phyloP scores from a whole-genome alignment of 2,888 invertebrate species.

The Drosophila prolongata region DNA sequence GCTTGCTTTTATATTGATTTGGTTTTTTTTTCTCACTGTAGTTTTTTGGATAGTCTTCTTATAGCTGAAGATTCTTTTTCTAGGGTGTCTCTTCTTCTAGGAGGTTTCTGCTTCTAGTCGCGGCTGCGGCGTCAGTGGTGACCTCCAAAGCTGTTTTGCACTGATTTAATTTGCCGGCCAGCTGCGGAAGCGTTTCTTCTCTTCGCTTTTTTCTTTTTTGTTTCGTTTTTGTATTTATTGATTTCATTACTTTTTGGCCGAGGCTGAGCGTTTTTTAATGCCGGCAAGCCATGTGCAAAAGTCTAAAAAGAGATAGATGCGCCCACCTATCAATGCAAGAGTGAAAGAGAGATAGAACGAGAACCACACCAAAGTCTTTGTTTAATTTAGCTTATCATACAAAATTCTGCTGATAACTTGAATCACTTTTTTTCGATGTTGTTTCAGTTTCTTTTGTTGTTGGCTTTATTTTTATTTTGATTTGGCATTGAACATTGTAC shows the following conservation, averaged over 20 bases:
- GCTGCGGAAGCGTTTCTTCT: slow-evolving; percentile 42
- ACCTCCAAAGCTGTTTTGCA: slow-evolving; percentile 60
- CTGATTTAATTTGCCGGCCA: slow-evolving; percentile 58
- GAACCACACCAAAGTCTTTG: slow-evolving; percentile 54
- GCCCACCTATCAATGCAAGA: not conserved
- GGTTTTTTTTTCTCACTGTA: not conserved
- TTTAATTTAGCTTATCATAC: slow-evolving; percentile 68
- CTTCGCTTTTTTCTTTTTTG: slow-evolving; percentile 4
- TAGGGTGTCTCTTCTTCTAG: slow-evolving; percentile 13
- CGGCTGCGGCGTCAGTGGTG: slow-evolving; percentile 64
- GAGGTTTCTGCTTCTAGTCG: slow-evolving; percentile 29
- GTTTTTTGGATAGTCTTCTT: slow-evolving; percentile 13
- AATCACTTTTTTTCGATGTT: slow-evolving; percentile 47
- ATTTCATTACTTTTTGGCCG: slow-evolving; percentile 52
- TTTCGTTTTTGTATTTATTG: slow-evolving; percentile 27
- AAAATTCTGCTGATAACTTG: slow-evolving; percentile 65
- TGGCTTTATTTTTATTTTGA: slow-evolving; percentile 50
- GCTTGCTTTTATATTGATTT: slow-evolving; percentile 17
- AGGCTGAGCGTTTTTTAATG: slow-evolving; percentile 43
- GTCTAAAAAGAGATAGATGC: slow-evolving; percentile 14
- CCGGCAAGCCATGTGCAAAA: slow-evolving; percentile 72
- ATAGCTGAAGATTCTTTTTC: slow-evolving; percentile 8
- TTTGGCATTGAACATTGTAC: slow-evolving; percentile 79
- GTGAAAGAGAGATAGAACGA: not conserved
- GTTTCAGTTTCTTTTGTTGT: slow-evolving; percentile 29